A percentile compares a stretch with the other conserved stretches of the same genome.
Evolutionary conservation across 2,113 vertebrate genomes (phyloP).

Genomic region (Potamarius usumacintae): DNA sequence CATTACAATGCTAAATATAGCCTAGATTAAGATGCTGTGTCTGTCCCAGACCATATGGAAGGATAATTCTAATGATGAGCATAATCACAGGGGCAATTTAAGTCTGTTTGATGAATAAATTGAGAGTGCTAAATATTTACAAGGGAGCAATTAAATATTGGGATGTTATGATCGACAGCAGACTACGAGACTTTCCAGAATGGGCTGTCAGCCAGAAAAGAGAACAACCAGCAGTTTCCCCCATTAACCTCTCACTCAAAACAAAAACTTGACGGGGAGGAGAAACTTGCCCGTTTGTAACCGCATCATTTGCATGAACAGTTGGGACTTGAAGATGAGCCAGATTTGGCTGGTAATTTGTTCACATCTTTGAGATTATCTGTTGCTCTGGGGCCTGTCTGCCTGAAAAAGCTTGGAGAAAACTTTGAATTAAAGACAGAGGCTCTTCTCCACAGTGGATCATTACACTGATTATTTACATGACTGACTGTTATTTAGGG

Average conservation of each 20-base stretch:
- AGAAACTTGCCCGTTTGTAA: slow-evolving; percentile 41
- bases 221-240: not conserved
- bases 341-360: slow-evolving; percentile 50
- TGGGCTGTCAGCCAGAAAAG: slow-evolving; percentile 11
- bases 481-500: slow-evolving; percentile 6
- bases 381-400: slow-evolving; percentile 43
- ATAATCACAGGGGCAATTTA: not conserved
- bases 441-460: not conserved
- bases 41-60: not conserved
- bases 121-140: slow-evolving; percentile 6
- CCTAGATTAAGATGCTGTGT: not conserved
- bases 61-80: not conserved
- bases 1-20: not conserved
- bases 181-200: slow-evolving; percentile 5
- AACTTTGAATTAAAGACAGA: slow-evolving; percentile 28
- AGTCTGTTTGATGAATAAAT: not conserved
- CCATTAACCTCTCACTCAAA: slow-evolving; percentile 25
- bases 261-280: slow-evolving; percentile 36
- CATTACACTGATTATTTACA: slow-evolving; percentile 15
- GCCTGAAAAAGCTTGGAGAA: slow-evolving; percentile 9
- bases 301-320: slow-evolving; percentile 46
- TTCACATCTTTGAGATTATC: slow-evolving; percentile 46
- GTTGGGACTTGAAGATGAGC: slow-evolving; percentile 34
- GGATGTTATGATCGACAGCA: slow-evolving; percentile 1
- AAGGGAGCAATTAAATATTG: slow-evolving; percentile 6